These are phyloP conservation scores for Oceanodroma leucorhoa DNA, from an alignment of 2,797 vertebrate genomes.

Conservation along the genomic window DNA sequence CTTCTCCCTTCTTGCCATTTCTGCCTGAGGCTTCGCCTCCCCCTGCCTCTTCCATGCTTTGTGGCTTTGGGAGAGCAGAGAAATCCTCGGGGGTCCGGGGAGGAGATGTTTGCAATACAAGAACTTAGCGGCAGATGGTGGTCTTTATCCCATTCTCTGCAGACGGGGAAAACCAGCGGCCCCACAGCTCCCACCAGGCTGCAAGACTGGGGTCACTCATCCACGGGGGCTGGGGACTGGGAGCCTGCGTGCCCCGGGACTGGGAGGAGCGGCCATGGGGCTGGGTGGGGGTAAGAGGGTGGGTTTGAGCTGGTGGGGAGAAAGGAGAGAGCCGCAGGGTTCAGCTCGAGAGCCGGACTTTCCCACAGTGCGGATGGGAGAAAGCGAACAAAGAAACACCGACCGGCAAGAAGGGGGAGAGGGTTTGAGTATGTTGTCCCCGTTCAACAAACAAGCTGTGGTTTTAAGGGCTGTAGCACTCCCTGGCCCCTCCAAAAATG, in stretches of 20 bases:
- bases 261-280: fast-evolving
- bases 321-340: not conserved
- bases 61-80: not conserved
- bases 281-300: not conserved
- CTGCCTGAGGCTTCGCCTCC: not conserved
- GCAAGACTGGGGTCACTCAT: not conserved
- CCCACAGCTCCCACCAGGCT: not conserved
- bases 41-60: fast-evolving
- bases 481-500: not conserved
- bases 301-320: not conserved
- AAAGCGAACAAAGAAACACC: not conserved
- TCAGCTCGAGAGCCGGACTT: not conserved
- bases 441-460: not conserved
- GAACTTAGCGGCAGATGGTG: constrained; percentile 1
- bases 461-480: not conserved
- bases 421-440: not conserved
- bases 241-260: not conserved
- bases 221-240: not conserved
- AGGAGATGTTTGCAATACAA: not conserved
- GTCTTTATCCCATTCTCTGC: not conserved
- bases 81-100: not conserved
- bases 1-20: not conserved
- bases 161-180: fast-evolving
- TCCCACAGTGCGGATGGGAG: constrained; percentile 1
- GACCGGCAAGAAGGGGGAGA: not conserved